Base-by-base conservation (phyloP, 2,888 invertebrate genomes). In the Agonopterix heracliana region DNA sequence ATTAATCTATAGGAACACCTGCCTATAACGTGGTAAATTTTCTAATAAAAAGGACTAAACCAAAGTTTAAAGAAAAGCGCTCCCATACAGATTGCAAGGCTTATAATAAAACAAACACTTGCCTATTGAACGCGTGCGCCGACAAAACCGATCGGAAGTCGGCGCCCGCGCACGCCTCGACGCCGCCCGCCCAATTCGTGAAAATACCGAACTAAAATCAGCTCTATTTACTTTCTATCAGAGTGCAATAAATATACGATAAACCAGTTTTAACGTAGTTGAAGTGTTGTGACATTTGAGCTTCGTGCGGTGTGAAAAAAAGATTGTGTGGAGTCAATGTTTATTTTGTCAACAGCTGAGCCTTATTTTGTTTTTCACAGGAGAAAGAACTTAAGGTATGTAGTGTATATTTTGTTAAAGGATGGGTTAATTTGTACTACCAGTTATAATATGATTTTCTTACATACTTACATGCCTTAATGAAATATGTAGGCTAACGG, bases 141-240 rank as follows among this genome's bases (percentile, higher is more conserved):
- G 71, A 78, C 77, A 84, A 85, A 76, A 72, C 71, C 63, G 80
- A 67, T 71, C 63, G 68, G 82, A 66, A 68, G 61, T 61, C 84
- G 81, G 75, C 82, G 83, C 74, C 71, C 71, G 79, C 86, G 85
- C 87, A 86, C 86, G 85, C 68, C 66, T 81, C 68, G 63, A 57
- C 65, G 71, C 85, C 87, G 85, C 86, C 87, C 87, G 86, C 86
- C 87, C 81, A 67, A 77, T 49, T 59, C 57, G 55, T 64, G 56
- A 54, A 59, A 54, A 50, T 46, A 36, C 12, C 61, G 44, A 48
- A 40, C 26, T 40, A 52, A 46, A 17, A 41, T 50, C 47, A 14
- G 17, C 41, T 40, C 11, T 34, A 38, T 26, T 26, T 26, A 26
- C 26, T 26, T 26, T 38, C 38, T 11, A 11, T n/a, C 10, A 38